These are phyloP conservation scores for Engraulis encrasicolus DNA, from an alignment of 2,113 vertebrate genomes.

Conservation along the genomic window DNA sequence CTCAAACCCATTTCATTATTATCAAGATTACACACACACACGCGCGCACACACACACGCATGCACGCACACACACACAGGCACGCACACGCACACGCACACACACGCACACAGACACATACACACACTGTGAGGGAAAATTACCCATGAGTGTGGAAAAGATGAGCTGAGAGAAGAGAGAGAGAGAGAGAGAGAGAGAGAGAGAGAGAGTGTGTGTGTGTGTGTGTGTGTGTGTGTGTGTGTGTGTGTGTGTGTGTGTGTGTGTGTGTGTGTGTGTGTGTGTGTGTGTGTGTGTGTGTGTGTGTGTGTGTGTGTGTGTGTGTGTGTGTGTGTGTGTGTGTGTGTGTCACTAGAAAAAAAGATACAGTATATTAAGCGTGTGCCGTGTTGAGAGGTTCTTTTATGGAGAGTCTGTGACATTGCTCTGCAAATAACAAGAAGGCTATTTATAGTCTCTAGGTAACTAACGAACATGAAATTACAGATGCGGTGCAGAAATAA, in stretches of 20 bases:
- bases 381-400: neutral
- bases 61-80: too few species aligned
- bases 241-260: neutral
- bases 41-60: too few species aligned
- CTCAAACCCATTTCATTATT: slow-evolving; percentile 45
- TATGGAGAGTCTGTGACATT: neutral
- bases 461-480: neutral
- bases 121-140: too few species aligned
- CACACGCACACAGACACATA: too few species aligned
- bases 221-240: neutral
- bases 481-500: neutral
- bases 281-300: neutral
- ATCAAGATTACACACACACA: slow-evolving; percentile 50
- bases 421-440: neutral
- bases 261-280: neutral
- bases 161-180: too few species aligned
- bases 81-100: too few species aligned
- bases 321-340: neutral
- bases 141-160: too few species aligned
- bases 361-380: neutral
- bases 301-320: neutral
- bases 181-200: too few species aligned
- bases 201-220: too few species aligned
- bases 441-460: neutral
- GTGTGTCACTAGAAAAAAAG: neutral